A percentile compares a stretch with the other conserved stretches of the same genome.
Evolutionary conservation across 2,888 invertebrate species (phyloP).

Genomic region (Meloe dianella): DNA sequence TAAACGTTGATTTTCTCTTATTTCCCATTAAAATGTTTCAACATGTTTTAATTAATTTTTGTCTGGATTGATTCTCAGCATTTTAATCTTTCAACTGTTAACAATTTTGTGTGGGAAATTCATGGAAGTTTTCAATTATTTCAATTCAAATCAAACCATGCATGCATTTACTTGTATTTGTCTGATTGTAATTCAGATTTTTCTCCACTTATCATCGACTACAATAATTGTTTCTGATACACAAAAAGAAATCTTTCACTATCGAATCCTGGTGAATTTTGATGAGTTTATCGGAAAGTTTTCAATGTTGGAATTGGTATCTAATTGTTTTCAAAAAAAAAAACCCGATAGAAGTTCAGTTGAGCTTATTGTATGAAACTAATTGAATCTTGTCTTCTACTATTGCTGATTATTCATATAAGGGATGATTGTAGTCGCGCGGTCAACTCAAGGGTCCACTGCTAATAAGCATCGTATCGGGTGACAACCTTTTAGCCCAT

Average conservation of each 20-base stretch:
- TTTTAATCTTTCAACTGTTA: slow-evolving; percentile 41
- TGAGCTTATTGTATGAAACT: slow-evolving; percentile 25
- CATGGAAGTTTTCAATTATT: slow-evolving; percentile 40
- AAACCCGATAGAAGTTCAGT: slow-evolving; percentile 12
- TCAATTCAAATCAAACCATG: neutral
- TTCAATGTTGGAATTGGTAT: too few species aligned
- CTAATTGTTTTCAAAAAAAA: neutral
- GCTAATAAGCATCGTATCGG: slow-evolving; percentile 40
- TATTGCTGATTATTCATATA: slow-evolving; percentile 49
- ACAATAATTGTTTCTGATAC: too few species aligned
- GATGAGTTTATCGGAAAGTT: neutral
- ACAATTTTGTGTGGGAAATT: slow-evolving; percentile 28
- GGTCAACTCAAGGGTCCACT: slow-evolving; percentile 40
- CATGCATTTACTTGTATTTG: neutral
- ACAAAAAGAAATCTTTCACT: too few species aligned
- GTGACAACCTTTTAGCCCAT: slow-evolving; percentile 50
- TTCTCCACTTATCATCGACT: neutral
- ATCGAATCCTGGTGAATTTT: neutral
- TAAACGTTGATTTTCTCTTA: neutral
- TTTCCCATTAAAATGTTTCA: slow-evolving; percentile 33
- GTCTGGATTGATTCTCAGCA: slow-evolving; percentile 42
- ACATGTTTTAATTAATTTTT: slow-evolving; percentile 48
- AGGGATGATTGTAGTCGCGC: slow-evolving; percentile 47
- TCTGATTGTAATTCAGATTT: neutral
- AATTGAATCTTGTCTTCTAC: slow-evolving; percentile 26